Evolutionary conservation across 2,888 invertebrate genomes (phyloP), one percentile per base, ranked within the genome.

Genomic region (Uropetala carovei): DNA sequence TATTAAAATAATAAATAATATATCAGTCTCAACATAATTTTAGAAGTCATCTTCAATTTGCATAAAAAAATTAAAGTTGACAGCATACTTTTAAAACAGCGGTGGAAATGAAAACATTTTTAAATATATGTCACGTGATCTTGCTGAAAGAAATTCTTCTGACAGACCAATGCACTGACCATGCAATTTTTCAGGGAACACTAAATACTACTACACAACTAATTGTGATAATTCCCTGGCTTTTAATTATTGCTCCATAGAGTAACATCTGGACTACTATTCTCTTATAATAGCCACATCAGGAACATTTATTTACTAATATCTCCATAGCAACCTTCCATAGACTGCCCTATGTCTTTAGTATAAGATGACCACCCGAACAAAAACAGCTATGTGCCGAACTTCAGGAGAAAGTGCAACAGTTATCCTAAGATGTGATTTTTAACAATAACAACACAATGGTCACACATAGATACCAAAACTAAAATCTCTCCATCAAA

Each of bases 201-300:
- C 68, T 89, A 89, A 43, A 5, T 43, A n/a, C 43, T 64, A 43
- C 30, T 68, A 64, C 27, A 59, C 60, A 43, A 13, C 64, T 68
- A 68, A 43, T 64, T 64, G 18, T 59, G n/a, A 64, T 64, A n/a
- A 64, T 16, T 64, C n/a, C 64, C 64, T 68, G 43, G 43, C 83
- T n/a, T 58, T 89, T 89, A 89, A 56, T 89, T 89, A 89, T 89
- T 89, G 89, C 89, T 89, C 89, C 64, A 68, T 27, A 64, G 89
- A 89, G 64, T 18, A 64, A 64, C 43, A 8, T 89, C 14, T 60
- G 10, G 58, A 68, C 89, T 10, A 22, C 75, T 75, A 75, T 27
- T 13, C 13, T 89, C 43, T 43, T 60, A 43, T 60, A 68, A 89
- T 89, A 89, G 14, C 22, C 43, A 43, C 11, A 64, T 64, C 43